These are phyloP conservation scores for Heteropelma amictum DNA, from an alignment of 2,888 invertebrate species.

Conservation along the genomic window DNA sequence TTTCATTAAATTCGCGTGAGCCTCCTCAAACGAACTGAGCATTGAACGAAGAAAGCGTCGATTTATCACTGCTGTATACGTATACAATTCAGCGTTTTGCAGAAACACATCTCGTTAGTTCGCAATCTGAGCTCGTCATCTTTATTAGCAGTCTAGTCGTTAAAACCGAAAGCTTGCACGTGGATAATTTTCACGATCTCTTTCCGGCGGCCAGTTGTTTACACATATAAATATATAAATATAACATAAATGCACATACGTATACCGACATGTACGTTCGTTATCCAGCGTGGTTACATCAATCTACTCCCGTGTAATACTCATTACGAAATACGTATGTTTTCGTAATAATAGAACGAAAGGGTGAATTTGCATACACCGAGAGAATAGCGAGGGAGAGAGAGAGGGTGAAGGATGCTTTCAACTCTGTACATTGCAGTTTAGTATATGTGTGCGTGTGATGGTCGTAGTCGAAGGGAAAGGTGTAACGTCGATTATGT, in stretches of 20 bases:
- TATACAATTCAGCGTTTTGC: not conserved
- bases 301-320: slow-evolving; percentile 14
- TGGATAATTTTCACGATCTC: slow-evolving; percentile 5
- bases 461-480: not conserved
- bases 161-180: not conserved
- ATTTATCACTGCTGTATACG: too few species aligned
- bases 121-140: not conserved
- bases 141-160: not conserved
- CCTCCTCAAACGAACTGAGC: too few species aligned
- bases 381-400: too few species aligned
- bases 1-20: too few species aligned
- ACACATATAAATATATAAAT: too few species aligned
- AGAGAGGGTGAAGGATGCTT: not conserved
- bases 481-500: slow-evolving; percentile 6
- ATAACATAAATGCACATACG: too few species aligned
- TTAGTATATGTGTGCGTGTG: not conserved
- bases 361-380: slow-evolving; percentile 11
- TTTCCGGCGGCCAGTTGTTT: not conserved
- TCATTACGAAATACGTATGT: slow-evolving; percentile 26
- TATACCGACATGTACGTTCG: not conserved
- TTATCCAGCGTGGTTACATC: slow-evolving; percentile 17
- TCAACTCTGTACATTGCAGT: too few species aligned
- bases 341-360: slow-evolving; percentile 31
- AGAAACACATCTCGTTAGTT: not conserved
- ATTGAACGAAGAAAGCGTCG: too few species aligned